A percentile compares a stretch with the other conserved stretches of the same genome.
Conservation (phyloP, 1,140 invertebrate species). For the Pachypeltis micranthus region DNA sequence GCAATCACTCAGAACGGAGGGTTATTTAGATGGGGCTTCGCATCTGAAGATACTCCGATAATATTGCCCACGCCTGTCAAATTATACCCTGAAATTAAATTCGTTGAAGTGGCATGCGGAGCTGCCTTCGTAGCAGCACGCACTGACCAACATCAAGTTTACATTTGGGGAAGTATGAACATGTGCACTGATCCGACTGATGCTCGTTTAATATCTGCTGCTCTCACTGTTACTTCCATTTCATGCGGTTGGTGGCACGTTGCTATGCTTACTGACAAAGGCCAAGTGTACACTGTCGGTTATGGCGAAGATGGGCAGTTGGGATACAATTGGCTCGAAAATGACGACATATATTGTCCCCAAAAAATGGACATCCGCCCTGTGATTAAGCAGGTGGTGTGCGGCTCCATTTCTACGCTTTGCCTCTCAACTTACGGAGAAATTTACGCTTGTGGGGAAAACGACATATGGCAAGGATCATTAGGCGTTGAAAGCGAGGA, state of each 20-base stretch:
- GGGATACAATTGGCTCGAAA: not conserved
- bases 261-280: constrained; percentile 1
- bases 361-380: not conserved
- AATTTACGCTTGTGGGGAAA: not conserved
- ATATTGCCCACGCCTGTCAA: not conserved
- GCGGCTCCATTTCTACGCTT: not conserved
- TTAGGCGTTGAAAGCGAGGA: not conserved
- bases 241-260: constrained; percentile 7
- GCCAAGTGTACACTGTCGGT: not conserved
- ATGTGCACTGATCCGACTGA: not conserved
- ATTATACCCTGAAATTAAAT: not conserved
- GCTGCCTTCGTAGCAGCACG: not conserved
- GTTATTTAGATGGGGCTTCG: not conserved
- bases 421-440: not conserved
- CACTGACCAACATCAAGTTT: not conserved
- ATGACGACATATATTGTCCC: not conserved
- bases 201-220: not conserved
- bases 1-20: not conserved
- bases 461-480: constrained; percentile 3
- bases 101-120: not conserved
- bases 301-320: not conserved
- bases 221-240: not conserved
- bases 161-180: constrained; percentile 2
- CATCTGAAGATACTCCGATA: not conserved
- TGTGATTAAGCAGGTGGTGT: not conserved